Base-by-base conservation (phyloP, 2,797 vertebrate genomes). In the Ctenosaura bakeri region DNA sequence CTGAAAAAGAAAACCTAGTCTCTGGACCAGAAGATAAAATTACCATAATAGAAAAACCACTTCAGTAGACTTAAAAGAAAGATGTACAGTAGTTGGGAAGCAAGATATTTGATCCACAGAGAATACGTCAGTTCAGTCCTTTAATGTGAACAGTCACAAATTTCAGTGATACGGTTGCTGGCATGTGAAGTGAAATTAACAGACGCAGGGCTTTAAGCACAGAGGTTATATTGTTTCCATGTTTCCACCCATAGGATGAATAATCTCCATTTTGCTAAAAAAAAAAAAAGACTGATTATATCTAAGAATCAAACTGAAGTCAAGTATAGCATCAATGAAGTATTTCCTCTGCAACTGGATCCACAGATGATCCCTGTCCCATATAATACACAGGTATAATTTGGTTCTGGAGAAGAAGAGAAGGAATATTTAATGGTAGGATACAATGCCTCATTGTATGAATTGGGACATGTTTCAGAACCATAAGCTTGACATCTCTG, bases 1-100 rank as follows among this genome's bases (percentile, higher is more conserved):
- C 46, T 78, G 32, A 71, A 71, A 52, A 56, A 73, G 66, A 78
- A 69, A 69, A 42, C 38, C 59, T 78, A 35, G 73, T 38, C 35
- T 73, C 86, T 88, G 73, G 79, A 78, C 10, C 3, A n/a, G 50
- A 62, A 90, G 81, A 54, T 29, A 90, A 87, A 83, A 88, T 35
- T 59, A 62, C 50, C 59, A 71, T 62, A n/a, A 90, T 18, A 69
- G 35, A 56, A 83, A 87, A 83, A 12, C 71, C 56, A 20, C 20
- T 69, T 12, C 42, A 69, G 64, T 10, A 59, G 56, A 38, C 20
- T 80, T 13, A 13, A 1, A 81, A 90, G 66, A 20, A 76, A 59
- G 26, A 83, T 9, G 13, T 26, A 82, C 9, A 52, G 52, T 52
- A 42, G 14, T 59, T 90, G 46, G 52, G 78, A 74, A 86, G 24